Evolutionary conservation across 1,140 invertebrate species (phyloP), one percentile per base, ranked within the genome.

Genomic region (Campodea augens): DNA sequence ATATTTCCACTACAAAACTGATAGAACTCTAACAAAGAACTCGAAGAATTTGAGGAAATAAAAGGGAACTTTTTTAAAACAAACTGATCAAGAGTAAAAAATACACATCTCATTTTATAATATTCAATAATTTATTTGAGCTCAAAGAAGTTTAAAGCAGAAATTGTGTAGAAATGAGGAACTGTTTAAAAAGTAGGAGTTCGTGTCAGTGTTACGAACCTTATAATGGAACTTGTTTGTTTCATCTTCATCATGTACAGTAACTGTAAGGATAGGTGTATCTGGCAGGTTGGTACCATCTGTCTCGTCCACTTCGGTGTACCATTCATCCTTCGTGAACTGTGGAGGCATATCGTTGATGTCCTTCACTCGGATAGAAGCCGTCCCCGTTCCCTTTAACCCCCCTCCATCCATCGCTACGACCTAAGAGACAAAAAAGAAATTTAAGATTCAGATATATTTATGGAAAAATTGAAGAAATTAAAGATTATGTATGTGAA

Each of bases 191-290:
- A 46, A 23, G 10, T 20, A 18, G 10, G 13, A 5, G 20, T 46
- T 15, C n/a, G 12, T n/a, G n/a, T n/a, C n/a, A n/a, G n/a, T n/a
- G 5, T 10, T 32, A 27, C 45, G 38, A 59, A 73, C 84, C 67
- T 92, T 92, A 57, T 92, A 95, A 57, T 90, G 87, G 65, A 93
- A 93, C 62, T 92, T 90, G 61, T 93, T 93, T 1, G 88, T 92
- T 65, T 92, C 88, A 57, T 95, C 89, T 61, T 90, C 87, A 56
- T 95, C 89, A 60, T 92, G 88, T 20, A 93, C 88, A 0, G 86
- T 91, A 0, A 93, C 88, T 1, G 89, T 91, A 1, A 93, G 66
- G 52, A 93, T 93, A 5, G 89, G 87, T 66, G 85, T 84, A 66
- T 95, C 89, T n/a, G 88, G 89, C 49, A 93, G 67, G 55, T 83